These are phyloP conservation scores for Kryphioiulus occultus DNA, from an alignment of 2,888 invertebrate genomes.

Conservation along the genomic window DNA sequence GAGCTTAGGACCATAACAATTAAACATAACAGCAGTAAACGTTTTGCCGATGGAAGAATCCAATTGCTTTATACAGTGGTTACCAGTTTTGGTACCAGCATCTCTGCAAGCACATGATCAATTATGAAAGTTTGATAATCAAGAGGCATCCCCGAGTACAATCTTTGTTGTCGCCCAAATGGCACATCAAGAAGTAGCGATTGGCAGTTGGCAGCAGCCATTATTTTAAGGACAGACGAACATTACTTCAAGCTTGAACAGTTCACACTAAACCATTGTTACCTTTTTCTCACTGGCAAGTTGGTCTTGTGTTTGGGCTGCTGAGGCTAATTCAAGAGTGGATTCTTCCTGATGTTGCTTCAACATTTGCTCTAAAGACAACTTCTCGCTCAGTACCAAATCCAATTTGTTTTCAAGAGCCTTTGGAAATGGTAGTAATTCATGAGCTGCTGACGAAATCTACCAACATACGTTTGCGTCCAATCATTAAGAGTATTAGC, in stretches of 20 bases:
- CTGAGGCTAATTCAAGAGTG: neutral
- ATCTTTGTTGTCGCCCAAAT: too few species aligned
- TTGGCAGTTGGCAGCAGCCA: too few species aligned
- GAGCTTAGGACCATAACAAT: too few species aligned
- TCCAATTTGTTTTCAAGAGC: constrained; percentile 26
- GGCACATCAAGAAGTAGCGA: neutral
- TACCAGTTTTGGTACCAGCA: too few species aligned
- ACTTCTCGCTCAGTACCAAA: neutral
- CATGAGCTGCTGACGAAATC: neutral
- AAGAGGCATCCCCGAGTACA: too few species aligned
- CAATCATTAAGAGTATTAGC: neutral
- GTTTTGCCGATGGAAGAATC: too few species aligned
- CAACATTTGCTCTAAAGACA: constrained; percentile 1
- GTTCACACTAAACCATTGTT: neutral
- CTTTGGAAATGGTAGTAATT: neutral
- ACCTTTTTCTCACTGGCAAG: constrained; percentile 28
- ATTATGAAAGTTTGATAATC: too few species aligned
- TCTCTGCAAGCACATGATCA: too few species aligned
- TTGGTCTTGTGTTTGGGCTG: neutral
- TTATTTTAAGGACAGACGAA: neutral
- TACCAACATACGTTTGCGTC: neutral
- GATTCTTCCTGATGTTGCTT: constrained; percentile 58
- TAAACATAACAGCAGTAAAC: too few species aligned
- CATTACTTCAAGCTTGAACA: neutral
- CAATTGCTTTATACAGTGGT: too few species aligned